Percentiles rank a stretch among this genome's conserved stretches.
Conservation (phyloP, 2,113 vertebrate genomes). For the Bambusicola thoracicus region DNA sequence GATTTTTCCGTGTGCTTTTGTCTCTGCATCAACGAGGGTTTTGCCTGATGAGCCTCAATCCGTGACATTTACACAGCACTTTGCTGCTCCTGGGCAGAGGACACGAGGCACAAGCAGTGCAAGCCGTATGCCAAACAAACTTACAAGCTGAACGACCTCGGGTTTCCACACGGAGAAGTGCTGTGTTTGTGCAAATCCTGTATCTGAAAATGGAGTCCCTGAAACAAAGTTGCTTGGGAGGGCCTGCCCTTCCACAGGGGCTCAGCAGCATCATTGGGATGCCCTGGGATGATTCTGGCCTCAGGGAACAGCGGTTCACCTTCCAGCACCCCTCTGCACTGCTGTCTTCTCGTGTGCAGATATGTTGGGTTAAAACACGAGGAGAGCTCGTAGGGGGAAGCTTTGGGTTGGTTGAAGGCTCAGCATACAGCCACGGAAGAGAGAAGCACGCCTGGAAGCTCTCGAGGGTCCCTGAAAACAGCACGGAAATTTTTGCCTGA, state of each 20-base stretch:
- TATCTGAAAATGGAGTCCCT: fast-evolving
- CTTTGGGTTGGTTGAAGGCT: neutral
- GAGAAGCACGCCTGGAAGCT: neutral
- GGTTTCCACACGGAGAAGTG: neutral
- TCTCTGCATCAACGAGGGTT: neutral
- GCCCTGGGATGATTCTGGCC: neutral
- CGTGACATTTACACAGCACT: neutral
- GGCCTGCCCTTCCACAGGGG: fast-evolving
- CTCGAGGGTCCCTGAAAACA: constrained; percentile 12
- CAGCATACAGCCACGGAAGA: neutral
- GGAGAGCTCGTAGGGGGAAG: neutral
- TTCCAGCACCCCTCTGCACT: neutral
- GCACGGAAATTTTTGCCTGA: neutral
- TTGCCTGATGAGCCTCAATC: neutral
- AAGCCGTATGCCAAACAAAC: neutral
- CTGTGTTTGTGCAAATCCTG: neutral
- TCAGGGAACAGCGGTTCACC: neutral
- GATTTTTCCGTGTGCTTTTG: neutral
- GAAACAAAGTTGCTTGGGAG: neutral
- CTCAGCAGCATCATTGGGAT: neutral
- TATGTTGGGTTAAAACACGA: neutral
- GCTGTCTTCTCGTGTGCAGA: neutral
- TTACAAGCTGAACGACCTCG: neutral
- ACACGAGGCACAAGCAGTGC: neutral
- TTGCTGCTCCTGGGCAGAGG: neutral